A percentile compares a stretch with the other conserved stretches of the same genome.
These are phyloP conservation scores for Desoria tigrina DNA, from an alignment of 2,888 invertebrate genomes.

Conservation along the genomic window DNA sequence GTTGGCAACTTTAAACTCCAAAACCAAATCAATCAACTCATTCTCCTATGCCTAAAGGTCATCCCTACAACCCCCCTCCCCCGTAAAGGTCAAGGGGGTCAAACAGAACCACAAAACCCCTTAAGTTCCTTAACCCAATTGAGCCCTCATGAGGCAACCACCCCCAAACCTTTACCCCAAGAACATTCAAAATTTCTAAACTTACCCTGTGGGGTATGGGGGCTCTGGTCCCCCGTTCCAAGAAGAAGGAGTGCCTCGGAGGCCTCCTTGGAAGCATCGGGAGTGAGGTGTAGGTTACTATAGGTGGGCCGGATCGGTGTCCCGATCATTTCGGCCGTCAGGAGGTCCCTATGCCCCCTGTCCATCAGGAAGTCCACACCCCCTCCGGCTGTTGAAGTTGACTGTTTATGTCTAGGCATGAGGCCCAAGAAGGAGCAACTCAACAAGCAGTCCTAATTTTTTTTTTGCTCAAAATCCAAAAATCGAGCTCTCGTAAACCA, in stretches of 20 bases:
- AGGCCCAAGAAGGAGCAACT: background rate
- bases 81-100: too few species aligned
- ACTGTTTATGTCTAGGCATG: constrained; percentile 24
- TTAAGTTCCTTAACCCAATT: background rate
- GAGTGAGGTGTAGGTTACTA: constrained; percentile 10
- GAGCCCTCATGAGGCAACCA: background rate
- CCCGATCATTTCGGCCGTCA: background rate
- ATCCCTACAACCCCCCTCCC: background rate
- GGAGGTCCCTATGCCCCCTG: background rate
- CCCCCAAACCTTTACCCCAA: background rate
- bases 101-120: background rate
- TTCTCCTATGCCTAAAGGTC: background rate
- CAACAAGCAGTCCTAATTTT: too few species aligned
- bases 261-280: constrained; percentile 41
- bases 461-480: background rate
- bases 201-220: constrained; percentile 40
- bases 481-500: background rate
- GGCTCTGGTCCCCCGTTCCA: constrained; percentile 43
- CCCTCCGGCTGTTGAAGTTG: constrained; percentile 20
- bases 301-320: background rate
- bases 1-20: too few species aligned
- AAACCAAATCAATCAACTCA: too few species aligned
- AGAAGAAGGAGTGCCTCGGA: constrained; percentile 49
- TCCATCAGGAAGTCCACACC: constrained; percentile 7
- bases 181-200: too few species aligned